Conservation (phyloP, 2,113 vertebrate species). For the Thunnus maccoyii region DNA sequence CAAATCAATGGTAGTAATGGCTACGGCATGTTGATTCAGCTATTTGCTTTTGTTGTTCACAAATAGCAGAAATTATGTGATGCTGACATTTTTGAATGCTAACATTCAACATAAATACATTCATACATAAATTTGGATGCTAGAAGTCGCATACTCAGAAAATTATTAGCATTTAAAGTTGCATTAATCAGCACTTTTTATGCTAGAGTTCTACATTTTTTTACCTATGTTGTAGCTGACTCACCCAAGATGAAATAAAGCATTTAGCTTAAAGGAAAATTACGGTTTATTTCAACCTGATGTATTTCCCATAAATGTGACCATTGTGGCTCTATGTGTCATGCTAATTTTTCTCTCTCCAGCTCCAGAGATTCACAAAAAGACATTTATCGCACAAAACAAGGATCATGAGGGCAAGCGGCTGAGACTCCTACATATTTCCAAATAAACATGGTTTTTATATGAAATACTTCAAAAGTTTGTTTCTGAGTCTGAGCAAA, state of each 20-base stretch:
- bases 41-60: neutral
- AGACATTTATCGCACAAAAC: no score
- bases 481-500: no score
- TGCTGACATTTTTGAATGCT: neutral
- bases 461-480: no score
- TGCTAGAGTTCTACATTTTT: conserved; percentile 15
- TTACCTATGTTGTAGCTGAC: neutral
- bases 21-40: conserved; percentile 13
- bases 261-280: neutral
- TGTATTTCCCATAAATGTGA: no score
- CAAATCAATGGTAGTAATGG: neutral
- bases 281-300: no score
- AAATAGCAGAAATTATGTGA: neutral
- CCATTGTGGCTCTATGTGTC: no score
- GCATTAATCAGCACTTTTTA: neutral
- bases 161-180: neutral
- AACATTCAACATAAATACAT: conserved; percentile 28
- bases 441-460: no score
- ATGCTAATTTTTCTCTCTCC: no score
- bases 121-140: neutral
- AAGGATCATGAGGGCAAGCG: no score
- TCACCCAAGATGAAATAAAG: neutral
- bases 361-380: no score
- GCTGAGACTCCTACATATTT: no score
- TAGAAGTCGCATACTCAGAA: neutral